A percentile compares a stretch with the other conserved stretches of the same genome.
Conservation (phyloP, 2,888 invertebrate genomes). For the Agrotis clavis region DNA sequence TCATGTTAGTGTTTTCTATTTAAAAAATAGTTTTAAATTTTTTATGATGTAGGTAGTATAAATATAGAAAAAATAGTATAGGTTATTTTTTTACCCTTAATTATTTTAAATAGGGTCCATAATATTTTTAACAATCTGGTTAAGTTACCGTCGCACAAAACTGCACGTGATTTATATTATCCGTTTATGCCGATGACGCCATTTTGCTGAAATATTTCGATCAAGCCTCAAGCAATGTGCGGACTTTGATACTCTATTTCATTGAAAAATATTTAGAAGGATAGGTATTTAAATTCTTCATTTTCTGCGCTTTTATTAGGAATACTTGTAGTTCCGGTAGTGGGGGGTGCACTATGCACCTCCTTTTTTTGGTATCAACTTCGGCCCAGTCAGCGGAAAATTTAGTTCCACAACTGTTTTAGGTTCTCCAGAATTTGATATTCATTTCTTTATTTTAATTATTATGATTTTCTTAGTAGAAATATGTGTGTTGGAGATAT, state of each 20-base stretch:
- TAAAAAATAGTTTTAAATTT: neutral
- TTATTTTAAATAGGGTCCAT: neutral
- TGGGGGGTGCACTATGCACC: neutral
- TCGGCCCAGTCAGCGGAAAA: conserved; percentile 4
- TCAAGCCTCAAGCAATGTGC: conserved; percentile 2
- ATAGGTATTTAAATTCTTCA: conserved; percentile 9
- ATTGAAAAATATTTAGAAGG: conserved; percentile 13
- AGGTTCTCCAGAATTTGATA: neutral
- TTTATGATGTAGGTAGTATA: no score
- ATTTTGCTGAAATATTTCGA: conserved; percentile 45
- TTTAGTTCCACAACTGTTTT: neutral
- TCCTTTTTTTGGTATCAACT: conserved; percentile 1
- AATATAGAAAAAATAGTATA: no score
- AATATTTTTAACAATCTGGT: neutral
- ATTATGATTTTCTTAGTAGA: neutral
- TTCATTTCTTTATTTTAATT: neutral
- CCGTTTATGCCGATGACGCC: conserved; percentile 53
- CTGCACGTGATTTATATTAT: conserved; percentile 48
- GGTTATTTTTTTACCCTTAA: no score
- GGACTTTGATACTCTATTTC: conserved; percentile 19
- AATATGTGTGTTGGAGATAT: neutral
- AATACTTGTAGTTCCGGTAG: conserved; percentile 31
- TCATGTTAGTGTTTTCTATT: neutral
- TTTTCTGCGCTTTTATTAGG: conserved; percentile 9
- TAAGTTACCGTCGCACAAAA: conserved; percentile 8